Conservation (phyloP, 2,888 invertebrate species). For the Selenia dentaria region DNA sequence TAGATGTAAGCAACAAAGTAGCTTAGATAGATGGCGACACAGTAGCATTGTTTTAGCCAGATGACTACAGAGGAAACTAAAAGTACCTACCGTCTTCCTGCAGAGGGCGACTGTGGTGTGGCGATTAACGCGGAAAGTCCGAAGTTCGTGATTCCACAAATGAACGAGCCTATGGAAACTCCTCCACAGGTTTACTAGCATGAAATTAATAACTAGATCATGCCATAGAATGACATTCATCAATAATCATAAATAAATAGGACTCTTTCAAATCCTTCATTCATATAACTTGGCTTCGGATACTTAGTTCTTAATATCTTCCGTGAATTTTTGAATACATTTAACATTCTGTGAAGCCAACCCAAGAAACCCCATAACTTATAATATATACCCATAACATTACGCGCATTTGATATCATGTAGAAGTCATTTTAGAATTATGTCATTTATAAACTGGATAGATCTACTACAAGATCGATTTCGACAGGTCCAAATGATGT, state of each 20-base stretch:
- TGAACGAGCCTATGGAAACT: conserved; percentile 63
- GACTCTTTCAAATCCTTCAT: no score
- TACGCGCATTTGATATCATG: no score
- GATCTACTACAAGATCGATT: conserved; percentile 14
- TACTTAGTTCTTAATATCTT: no score
- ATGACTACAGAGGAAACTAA: background rate
- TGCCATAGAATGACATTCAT: no score
- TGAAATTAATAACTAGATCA: background rate
- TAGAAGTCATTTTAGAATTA: no score
- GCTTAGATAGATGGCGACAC: conserved; percentile 5
- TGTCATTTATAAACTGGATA: no score
- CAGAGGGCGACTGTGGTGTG: conserved; percentile 76
- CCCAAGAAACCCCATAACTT: no score
- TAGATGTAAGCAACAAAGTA: background rate
- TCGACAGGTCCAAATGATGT: conserved; percentile 75
- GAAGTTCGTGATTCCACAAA: conserved; percentile 68
- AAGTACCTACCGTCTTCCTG: conserved; percentile 13
- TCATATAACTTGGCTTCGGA: no score
- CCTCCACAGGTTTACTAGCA: conserved; percentile 54
- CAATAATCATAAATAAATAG: no score
- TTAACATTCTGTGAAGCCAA: no score
- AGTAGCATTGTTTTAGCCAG: conserved; percentile 1
- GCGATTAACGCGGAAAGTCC: conserved; percentile 65
- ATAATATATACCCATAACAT: no score
- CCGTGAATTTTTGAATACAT: no score